Percentiles rank a stretch among this genome's conserved stretches.
Evolutionary conservation across 2,797 vertebrate species (phyloP).

Genomic region (Chromis chromis): DNA sequence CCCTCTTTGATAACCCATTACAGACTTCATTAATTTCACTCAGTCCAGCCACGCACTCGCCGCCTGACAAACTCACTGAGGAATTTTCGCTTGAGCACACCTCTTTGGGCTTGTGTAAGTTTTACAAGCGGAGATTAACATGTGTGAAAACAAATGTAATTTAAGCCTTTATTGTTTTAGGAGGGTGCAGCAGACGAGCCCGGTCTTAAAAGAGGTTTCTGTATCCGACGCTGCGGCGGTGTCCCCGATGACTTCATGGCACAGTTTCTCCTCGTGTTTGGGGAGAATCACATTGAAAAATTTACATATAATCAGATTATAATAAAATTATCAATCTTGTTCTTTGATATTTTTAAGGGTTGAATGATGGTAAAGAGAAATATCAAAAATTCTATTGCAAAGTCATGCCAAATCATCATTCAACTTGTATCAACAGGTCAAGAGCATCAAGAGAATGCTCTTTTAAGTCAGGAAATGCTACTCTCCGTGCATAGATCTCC

Average conservation of each 20-base stretch:
- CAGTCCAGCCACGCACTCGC: constrained; percentile 70
- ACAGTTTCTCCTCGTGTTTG: neutral
- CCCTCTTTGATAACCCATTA: constrained; percentile 85
- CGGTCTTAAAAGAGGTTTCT: constrained; percentile 49
- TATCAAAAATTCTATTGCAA: no score
- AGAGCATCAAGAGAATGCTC: constrained; percentile 5
- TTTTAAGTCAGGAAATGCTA: constrained; percentile 57
- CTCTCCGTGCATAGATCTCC: constrained; percentile 52
- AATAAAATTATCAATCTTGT: neutral
- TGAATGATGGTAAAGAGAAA: no score
- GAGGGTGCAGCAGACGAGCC: constrained; percentile 54
- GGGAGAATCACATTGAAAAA: constrained; percentile 8
- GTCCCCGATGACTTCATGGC: constrained; percentile 28
- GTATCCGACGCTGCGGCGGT: neutral
- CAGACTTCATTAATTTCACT: constrained; percentile 83
- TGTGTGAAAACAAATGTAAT: constrained; percentile 84
- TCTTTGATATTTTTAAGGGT: neutral
- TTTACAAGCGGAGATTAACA: constrained; percentile 82
- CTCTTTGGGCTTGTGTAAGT: constrained; percentile 75
- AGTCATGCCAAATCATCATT: constrained; percentile 20
- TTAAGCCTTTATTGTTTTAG: constrained; percentile 75
- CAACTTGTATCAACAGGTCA: constrained; percentile 45
- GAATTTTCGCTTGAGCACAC: constrained; percentile 78
- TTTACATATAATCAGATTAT: neutral
- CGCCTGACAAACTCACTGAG: constrained; percentile 72